Evolutionary conservation across 2,888 invertebrate genomes (phyloP), one percentile per base, ranked within the genome.

Genomic region (Atethmia centrago): DNA sequence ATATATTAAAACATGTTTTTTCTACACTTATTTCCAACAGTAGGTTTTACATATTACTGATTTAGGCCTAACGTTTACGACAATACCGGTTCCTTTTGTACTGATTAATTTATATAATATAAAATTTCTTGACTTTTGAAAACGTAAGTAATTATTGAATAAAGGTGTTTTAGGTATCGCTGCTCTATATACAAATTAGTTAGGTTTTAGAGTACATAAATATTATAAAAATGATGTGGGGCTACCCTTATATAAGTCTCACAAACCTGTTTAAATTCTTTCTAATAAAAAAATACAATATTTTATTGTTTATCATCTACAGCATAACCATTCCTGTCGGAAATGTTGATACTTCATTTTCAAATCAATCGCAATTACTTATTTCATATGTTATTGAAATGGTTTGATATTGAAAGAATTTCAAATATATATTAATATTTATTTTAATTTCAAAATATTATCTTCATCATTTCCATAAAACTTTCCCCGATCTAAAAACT

Each of bases 31-130:
- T 21, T 53, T 66, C 16, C 21, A 59, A 55, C n/a, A 51, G 5
- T 45, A 62, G 8, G 4, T 65, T 12, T 51, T 42, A 36, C 14
- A 5, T 42, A 31, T 0, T 45, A 61, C 21, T 58, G 8, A 68
- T 70, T 72, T 80, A 80, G 72, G 72, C 69, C 80, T 62, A 62
- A 58, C 12, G 77, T 16, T 51, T 19, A 64, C 0, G 19, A 25
- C 31, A 8, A 25, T 14, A 62, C 10, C 19, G 9, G 9, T 14
- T 68, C 40, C 4, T 16, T 61, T 51, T 42, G 49, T 55, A 16
- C 16, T 31, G 4, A n/a, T 73, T 40, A 40, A 12, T 51, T 42
- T n/a, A 31, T n/a, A 28, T 40, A 16, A 7, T 66, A 31, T 9
- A 28, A 55, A 14, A 21, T 3, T 31, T 49, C 1, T 66, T n/a